Evolutionary conservation across 2,888 invertebrate species (phyloP), one percentile per base, ranked within the genome.

Genomic region (Dendrolimus houi): DNA sequence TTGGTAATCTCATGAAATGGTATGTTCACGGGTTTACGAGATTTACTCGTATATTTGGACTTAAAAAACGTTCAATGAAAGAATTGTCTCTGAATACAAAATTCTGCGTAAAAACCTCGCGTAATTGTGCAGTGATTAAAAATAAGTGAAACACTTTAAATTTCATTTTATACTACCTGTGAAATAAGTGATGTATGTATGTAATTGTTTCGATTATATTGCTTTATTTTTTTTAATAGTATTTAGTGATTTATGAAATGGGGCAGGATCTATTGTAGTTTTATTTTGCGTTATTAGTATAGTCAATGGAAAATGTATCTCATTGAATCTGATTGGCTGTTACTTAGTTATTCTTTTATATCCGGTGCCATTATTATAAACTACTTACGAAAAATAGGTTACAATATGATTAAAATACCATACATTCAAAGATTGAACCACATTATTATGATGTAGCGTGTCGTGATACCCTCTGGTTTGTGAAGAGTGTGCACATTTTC

Each of bases 101-200:
- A 42, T 54, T 14, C 13, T 52, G 52, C n/a, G 54, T 54, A 14
- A 41, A 58, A 61, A 62, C 60, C 59, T 58, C 60, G 41, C 54
- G 56, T 54, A 53, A 13, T 56, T 42, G 66, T 64, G 64, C 67
- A 70, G 67, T 70, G 65, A 64, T 60, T 67, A 67, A 59, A 58
- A 58, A 67, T 64, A 65, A 64, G 64, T 61, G 75, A 83, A n/a
- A 82, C 70, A 68, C 75, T 66, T 69, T 68, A 64, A 63, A 65
- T 75, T 75, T 77, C 62, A 67, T 72, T 75, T 76, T 75, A 76
- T 76, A 6, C 29, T 29, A 75, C 74, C 72, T 75, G 83, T 80
- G 77, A 77, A 67, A 77, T 72, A 79, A 67, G 79, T 81, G 77
- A 75, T 79, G 68, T 78, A 77, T 75, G 71, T 80, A 79, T 77